Conservation (phyloP, 2,113 vertebrate species). For the Telmatochromis sp. region DNA sequence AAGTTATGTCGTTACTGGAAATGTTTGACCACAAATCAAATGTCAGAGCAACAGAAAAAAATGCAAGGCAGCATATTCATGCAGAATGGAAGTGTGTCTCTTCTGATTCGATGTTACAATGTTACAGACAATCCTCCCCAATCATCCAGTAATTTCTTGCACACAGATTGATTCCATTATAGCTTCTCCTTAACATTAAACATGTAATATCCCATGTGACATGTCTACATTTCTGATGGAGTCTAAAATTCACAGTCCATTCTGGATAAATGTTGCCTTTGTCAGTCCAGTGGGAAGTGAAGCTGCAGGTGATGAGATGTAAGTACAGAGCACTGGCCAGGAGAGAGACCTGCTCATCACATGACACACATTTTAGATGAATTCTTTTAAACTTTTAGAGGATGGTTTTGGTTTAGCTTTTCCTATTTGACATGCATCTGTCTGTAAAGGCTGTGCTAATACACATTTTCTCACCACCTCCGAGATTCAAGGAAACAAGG, state of each 20-base stretch:
- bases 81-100: not conserved
- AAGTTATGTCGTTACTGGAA: not conserved
- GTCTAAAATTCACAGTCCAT: not conserved
- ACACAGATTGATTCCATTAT: not conserved
- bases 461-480: not conserved
- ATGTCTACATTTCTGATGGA: not conserved
- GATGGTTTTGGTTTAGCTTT: not conserved
- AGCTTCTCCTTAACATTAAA: not conserved
- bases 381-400: not conserved
- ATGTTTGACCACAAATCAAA: not conserved
- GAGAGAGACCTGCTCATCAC: slow-evolving; percentile 40
- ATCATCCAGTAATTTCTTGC: not conserved
- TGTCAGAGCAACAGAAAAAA: not conserved
- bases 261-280: slow-evolving; percentile 47
- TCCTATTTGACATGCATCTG: not conserved
- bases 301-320: slow-evolving; percentile 59
- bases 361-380: not conserved
- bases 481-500: not conserved
- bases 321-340: slow-evolving; percentile 57
- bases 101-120: not conserved
- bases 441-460: not conserved
- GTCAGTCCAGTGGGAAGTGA: slow-evolving; percentile 60
- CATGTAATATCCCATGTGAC: not conserved
- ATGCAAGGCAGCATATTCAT: slow-evolving; percentile 41
- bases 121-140: not conserved